Evolutionary conservation across 2,113 vertebrate species (phyloP), one percentile per base, ranked within the genome.

Genomic region (Leptobrachium ailaonicum): DNA sequence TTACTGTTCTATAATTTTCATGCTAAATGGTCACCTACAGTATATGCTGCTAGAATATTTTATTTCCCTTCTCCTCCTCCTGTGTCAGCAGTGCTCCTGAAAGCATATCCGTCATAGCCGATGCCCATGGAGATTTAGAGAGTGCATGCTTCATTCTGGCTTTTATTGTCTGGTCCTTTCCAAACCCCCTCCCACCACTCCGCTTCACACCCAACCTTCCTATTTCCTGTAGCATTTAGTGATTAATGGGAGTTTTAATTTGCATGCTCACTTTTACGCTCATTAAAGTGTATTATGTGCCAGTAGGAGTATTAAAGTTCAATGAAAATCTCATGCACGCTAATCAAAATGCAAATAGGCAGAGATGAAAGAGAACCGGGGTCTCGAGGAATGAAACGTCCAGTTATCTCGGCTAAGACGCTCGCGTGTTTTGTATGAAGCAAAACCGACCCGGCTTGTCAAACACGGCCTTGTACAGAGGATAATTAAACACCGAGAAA

Each of bases 231-330:
- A 92, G 87, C 86, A 77, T 90, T 92, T 90, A 91, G 84, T 95
- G 94, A 94, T 95, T 95, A 95, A 95, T 95, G 88, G 81, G 72
- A 91, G 68, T 89, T 93, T 93, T 95, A 94, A 95, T 95, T 95
- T 94, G 91, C 88, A 90, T 89, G 83, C 88, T 94, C 87, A 92
- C 89, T 95, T 95, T 95, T 94, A 90, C 47, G 53, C 87, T 94
- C 88, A 92, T 94, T 94, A 93, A 89, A 88, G 83, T 92, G 88
- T 87, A 87, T 92, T 95, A 90, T 93, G 87, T 93, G 91, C 92
- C 90, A 94, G 88, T 92, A 93, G 91, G 89, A 93, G 85, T 92
- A 93, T 92, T 94, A 92, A 95, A 94, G 93, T 95, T 96, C 92
- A 94, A 69, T 87, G 83, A 89, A 95, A 94, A 95, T 92, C 92